phyloP scores from a whole-genome alignment of 2,888 invertebrate genomes.

The Argynnis bischoffii region DNA sequence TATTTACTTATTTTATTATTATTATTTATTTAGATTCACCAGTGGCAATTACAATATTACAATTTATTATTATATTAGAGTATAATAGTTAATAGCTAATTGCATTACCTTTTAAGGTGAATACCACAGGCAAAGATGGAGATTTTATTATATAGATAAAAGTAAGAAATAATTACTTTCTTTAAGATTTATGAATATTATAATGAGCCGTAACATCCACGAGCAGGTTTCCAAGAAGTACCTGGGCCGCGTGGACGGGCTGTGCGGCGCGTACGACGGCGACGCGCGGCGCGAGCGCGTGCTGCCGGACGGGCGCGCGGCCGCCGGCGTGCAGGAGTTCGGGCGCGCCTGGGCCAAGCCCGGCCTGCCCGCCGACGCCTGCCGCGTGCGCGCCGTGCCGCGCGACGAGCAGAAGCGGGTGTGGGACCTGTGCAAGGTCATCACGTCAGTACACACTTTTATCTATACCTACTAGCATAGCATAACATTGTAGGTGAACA shows the following conservation, averaged over 20 bases:
- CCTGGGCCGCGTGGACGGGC: conserved; percentile 86
- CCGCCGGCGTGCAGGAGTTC: conserved; percentile 86
- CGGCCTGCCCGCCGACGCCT: conserved; percentile 72
- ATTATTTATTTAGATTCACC: no score
- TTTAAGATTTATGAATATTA: background rate
- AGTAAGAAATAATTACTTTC: background rate
- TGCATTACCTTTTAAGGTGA: no score
- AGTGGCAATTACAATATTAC: no score
- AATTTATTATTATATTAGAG: no score
- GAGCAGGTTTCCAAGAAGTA: conserved; percentile 81
- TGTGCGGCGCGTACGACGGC: conserved; percentile 91
- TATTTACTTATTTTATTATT: background rate
- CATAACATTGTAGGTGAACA: no score
- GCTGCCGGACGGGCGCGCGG: conserved; percentile 85
- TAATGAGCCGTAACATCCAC: no score
- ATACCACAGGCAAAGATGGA: no score
- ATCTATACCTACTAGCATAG: no score
- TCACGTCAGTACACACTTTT: conserved; percentile 77
- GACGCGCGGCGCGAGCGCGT: conserved; percentile 85
- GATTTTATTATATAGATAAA: no score
- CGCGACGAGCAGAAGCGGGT: conserved; percentile 84
- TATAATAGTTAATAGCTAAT: no score
- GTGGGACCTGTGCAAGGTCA: conserved; percentile 85
- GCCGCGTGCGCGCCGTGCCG: conserved; percentile 84
- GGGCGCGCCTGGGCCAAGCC: conserved; percentile 89